These are phyloP conservation scores for Mystacides longicornis DNA, from an alignment of 2,888 invertebrate species.

Conservation along the genomic window DNA sequence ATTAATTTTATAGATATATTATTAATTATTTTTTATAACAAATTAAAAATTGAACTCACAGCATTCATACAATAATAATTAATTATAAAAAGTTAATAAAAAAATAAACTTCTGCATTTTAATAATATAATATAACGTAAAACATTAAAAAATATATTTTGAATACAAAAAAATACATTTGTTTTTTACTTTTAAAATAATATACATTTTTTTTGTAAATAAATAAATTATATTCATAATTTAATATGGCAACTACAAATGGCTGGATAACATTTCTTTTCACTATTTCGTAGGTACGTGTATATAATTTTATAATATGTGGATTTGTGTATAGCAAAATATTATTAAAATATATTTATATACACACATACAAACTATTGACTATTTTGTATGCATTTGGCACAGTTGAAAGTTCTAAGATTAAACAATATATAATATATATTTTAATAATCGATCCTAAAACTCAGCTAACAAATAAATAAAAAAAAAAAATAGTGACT, in stretches of 20 bases:
- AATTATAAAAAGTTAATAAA: background rate
- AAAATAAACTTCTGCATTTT: background rate
- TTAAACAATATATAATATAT: too few relatives aligned
- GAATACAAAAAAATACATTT: background rate
- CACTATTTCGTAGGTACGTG: too few relatives aligned
- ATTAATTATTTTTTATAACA: background rate
- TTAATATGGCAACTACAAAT: constrained; percentile 1
- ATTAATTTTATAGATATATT: too few relatives aligned
- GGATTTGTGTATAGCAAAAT: too few relatives aligned
- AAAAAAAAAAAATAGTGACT: too few relatives aligned
- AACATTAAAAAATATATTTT: background rate
- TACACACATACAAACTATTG: background rate
- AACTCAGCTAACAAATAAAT: too few relatives aligned
- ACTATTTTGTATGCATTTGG: background rate
- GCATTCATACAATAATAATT: background rate
- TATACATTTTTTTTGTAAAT: background rate
- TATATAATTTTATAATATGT: too few relatives aligned
- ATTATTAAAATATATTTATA: background rate
- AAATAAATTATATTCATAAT: background rate
- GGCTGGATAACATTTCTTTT: background rate
- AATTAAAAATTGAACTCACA: constrained; percentile 1
- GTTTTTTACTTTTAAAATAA: background rate
- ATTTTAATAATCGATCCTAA: too few relatives aligned
- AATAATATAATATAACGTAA: background rate
- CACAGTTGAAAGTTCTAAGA: background rate